Evolutionary conservation across 2,888 invertebrate genomes (phyloP).

Genomic region (Drosophila robusta): DNA sequence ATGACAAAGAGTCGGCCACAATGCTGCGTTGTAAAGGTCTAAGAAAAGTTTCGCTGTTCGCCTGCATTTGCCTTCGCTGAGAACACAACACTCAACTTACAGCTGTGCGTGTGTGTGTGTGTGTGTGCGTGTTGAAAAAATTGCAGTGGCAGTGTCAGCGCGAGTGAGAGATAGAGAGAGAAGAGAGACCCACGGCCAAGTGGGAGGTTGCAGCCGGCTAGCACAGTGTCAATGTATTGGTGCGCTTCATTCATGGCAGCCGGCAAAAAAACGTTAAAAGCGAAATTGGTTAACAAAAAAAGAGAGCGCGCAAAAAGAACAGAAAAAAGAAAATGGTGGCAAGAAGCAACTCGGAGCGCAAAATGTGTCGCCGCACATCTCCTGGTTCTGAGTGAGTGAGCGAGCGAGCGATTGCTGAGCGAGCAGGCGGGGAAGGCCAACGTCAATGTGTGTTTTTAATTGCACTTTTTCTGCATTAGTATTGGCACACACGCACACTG

Average conservation of each 20-base stretch:
- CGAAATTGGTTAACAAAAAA: conserved; percentile 70
- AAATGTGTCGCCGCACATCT: conserved; percentile 55
- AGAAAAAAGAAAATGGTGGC: conserved; percentile 70
- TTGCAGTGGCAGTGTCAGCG: conserved; percentile 47
- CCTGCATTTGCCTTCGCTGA: conserved; percentile 59
- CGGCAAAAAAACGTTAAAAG: conserved; percentile 80
- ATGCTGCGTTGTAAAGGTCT: conserved; percentile 59
- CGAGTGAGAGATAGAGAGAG: conserved; percentile 8
- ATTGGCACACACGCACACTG: conserved; percentile 31
- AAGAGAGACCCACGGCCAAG: conserved; percentile 44
- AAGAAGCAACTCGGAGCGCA: conserved; percentile 51
- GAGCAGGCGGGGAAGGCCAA: conserved; percentile 52
- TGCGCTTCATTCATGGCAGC: conserved; percentile 78
- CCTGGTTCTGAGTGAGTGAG: conserved; percentile 40
- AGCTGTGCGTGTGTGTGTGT: conserved; percentile 15
- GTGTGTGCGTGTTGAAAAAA: conserved; percentile 44
- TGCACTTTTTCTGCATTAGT: conserved; percentile 57
- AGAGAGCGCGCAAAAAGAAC: conserved; percentile 23
- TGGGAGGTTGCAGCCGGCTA: conserved; percentile 72
- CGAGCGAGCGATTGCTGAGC: conserved; percentile 38
- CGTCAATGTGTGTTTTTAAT: conserved; percentile 77
- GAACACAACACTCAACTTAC: conserved; percentile 59
- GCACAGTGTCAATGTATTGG: conserved; percentile 47
- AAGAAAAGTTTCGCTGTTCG: conserved; percentile 64
- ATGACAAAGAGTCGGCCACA: conserved; percentile 62